Conservation (phyloP, 2,797 vertebrate genomes). For the Cygnus olor region DNA sequence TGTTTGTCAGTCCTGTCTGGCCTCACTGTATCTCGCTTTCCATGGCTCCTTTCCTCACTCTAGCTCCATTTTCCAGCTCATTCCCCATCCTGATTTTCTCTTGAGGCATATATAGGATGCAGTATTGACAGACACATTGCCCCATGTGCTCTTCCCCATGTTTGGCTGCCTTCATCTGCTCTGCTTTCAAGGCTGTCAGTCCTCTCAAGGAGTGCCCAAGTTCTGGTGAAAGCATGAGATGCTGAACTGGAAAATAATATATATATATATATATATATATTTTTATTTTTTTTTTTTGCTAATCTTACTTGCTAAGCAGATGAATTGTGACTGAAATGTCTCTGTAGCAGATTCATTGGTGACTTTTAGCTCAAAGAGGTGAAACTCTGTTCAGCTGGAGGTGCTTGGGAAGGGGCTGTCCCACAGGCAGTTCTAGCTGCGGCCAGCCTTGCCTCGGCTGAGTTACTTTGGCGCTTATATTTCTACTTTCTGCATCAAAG, state of each 20-base stretch:
- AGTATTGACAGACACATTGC: not conserved
- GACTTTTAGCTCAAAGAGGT: not conserved
- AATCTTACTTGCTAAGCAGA: not conserved
- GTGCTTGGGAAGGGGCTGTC: not conserved
- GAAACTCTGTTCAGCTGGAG: not conserved
- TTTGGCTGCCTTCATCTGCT: not conserved
- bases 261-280: not conserved
- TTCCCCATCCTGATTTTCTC: not conserved
- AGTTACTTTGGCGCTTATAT: not conserved
- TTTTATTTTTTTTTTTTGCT: not conserved
- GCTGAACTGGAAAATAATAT: not conserved
- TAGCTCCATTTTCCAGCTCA: not conserved
- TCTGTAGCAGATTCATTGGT: not conserved
- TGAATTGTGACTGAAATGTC: not conserved
- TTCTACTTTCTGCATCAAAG: not conserved
- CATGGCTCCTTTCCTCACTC: not conserved
- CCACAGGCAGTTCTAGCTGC: not conserved
- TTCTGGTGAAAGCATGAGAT: not conserved
- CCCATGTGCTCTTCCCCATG: not conserved
- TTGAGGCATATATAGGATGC: not conserved
- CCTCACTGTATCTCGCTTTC: not conserved
- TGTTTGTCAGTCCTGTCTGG: not conserved
- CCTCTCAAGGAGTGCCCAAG: not conserved
- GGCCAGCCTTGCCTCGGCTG: not conserved
- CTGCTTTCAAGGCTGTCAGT: not conserved